These are phyloP conservation scores for Ferrisia virgata DNA, from an alignment of 2,888 invertebrate genomes.

Conservation along the genomic window DNA sequence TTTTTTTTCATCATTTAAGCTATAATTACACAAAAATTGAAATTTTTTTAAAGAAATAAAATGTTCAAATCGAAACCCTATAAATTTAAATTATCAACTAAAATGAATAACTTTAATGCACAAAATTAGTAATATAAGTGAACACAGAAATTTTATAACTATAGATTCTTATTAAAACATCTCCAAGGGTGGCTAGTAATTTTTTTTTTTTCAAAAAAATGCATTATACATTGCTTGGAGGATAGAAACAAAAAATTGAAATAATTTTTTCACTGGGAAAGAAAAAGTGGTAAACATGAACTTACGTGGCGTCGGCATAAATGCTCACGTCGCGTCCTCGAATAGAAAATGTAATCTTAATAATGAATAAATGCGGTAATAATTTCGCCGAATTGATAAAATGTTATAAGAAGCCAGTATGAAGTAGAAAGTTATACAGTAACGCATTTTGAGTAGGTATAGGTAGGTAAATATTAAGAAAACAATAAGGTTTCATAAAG, in stretches of 20 bases:
- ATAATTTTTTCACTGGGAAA: background rate
- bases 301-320: background rate
- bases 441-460: background rate
- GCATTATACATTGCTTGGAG: conserved; percentile 11
- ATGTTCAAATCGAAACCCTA: background rate
- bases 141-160: conserved; percentile 39
- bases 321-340: background rate
- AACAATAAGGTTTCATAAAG: too few relatives aligned
- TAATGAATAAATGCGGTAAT: conserved; percentile 3
- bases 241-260: background rate
- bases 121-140: conserved; percentile 30
- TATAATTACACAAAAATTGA: conserved; percentile 32
- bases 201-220: too few relatives aligned
- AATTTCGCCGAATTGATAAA: background rate
- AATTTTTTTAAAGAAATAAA: conserved; percentile 30
- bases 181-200: background rate
- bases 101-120: conserved; percentile 24
- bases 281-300: conserved; percentile 1
- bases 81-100: conserved; percentile 31
- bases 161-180: background rate
- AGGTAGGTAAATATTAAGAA: background rate
- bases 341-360: background rate
- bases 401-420: background rate
- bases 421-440: background rate
- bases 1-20: conserved; percentile 16